phyloP scores from a whole-genome alignment of 2,888 invertebrate species.

The Perizoma flavofasciatum region DNA sequence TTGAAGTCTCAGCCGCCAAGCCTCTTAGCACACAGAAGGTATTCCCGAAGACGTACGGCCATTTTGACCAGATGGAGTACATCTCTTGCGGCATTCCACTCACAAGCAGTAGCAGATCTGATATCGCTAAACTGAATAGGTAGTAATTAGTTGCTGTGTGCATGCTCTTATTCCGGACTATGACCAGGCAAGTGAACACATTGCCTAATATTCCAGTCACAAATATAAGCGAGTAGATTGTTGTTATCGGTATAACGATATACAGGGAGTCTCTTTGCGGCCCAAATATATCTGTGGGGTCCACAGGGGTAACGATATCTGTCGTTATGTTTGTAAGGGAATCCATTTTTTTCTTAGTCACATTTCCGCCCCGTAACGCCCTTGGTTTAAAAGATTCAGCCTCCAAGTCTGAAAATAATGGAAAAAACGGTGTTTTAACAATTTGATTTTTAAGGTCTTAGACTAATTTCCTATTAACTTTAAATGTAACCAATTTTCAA shows the following conservation, averaged over 20 bases:
- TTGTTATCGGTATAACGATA: constrained; percentile 88
- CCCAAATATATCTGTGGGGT: constrained; percentile 66
- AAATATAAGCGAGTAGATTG: constrained; percentile 91
- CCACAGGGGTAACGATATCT: constrained; percentile 46
- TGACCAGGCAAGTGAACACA: constrained; percentile 92
- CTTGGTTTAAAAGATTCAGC: constrained; percentile 10
- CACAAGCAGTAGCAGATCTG: constrained; percentile 90
- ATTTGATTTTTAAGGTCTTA: too few species aligned
- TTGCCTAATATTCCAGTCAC: constrained; percentile 92
- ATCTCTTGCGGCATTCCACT: constrained; percentile 94
- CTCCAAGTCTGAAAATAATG: constrained; percentile 20
- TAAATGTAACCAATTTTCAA: too few species aligned
- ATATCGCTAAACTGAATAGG: constrained; percentile 92
- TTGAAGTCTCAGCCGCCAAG: constrained; percentile 90
- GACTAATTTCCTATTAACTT: too few species aligned
- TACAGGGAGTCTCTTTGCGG: constrained; percentile 82
- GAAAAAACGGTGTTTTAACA: neutral
- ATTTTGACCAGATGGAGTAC: constrained; percentile 90
- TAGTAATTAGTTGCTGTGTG: constrained; percentile 93
- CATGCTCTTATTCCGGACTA: constrained; percentile 91
- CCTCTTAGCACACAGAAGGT: constrained; percentile 91
- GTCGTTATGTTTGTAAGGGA: constrained; percentile 29
- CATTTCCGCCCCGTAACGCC: constrained; percentile 3
- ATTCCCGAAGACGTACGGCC: constrained; percentile 91
- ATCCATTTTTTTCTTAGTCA: constrained; percentile 23